phyloP scores from a whole-genome alignment of 2,797 vertebrate species.

The Pelobates cultripes region DNA sequence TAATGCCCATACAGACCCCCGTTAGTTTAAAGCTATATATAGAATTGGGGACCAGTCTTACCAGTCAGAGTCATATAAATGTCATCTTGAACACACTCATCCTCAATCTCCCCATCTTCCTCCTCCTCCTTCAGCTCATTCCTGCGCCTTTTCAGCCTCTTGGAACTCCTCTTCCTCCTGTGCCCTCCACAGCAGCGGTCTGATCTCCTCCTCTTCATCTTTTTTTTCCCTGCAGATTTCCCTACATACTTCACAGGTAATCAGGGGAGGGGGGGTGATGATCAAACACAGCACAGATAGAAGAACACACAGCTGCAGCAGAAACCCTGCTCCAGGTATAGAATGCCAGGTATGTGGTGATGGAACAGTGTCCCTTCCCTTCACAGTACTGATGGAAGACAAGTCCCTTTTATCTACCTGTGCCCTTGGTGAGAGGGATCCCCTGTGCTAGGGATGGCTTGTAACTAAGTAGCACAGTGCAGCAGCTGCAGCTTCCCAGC shows the following conservation, averaged over 20 bases:
- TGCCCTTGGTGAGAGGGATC: background rate
- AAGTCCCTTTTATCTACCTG: background rate
- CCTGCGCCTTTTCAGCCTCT: conserved; percentile 19
- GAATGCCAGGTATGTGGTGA: background rate
- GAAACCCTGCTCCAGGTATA: background rate
- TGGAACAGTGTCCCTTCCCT: background rate
- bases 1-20: too few relatives aligned
- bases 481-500: conserved; percentile 16
- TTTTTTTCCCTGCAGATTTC: background rate
- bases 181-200: background rate
- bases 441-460: background rate
- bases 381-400: background rate
- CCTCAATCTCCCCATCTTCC: background rate
- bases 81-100: conserved; percentile 3
- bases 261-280: background rate
- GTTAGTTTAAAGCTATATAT: background rate
- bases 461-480: conserved; percentile 17
- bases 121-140: background rate
- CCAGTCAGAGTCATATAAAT: conserved; percentile 25
- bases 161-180: background rate
- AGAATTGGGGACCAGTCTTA: background rate
- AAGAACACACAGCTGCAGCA: background rate
- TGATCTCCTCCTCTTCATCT: conserved; percentile 36
- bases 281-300: background rate
- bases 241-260: conserved; percentile 13